Percentiles rank a stretch among this genome's conserved stretches.
These are phyloP conservation scores for Bellardia pandia DNA, from an alignment of 2,888 invertebrate genomes.

Conservation along the genomic window DNA sequence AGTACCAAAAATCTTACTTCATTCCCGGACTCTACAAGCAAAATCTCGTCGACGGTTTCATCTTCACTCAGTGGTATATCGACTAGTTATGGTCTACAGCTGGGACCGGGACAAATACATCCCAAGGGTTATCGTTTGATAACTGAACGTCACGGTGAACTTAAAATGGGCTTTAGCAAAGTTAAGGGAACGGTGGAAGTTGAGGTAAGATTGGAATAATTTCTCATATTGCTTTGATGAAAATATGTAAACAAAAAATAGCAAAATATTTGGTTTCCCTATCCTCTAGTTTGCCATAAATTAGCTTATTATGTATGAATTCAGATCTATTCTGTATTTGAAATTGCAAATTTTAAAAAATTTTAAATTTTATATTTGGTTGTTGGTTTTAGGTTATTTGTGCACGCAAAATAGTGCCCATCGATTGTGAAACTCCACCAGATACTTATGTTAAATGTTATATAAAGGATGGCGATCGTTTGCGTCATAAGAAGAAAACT, in stretches of 20 bases:
- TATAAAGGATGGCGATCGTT: slow-evolving; percentile 93
- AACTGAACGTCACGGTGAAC: slow-evolving; percentile 90
- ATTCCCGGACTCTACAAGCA: slow-evolving; percentile 78
- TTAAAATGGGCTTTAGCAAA: slow-evolving; percentile 94
- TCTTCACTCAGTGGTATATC: slow-evolving; percentile 77
- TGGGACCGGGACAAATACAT: slow-evolving; percentile 93
- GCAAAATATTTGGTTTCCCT: no score
- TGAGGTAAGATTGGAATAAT: slow-evolving; percentile 85
- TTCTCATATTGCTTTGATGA: no score
- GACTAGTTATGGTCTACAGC: slow-evolving; percentile 87
- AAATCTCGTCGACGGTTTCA: slow-evolving; percentile 72
- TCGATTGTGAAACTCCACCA: slow-evolving; percentile 89
- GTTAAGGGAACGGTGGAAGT: slow-evolving; percentile 96
- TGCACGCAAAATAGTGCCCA: slow-evolving; percentile 88
- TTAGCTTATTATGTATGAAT: no score
- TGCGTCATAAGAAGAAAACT: slow-evolving; percentile 96
- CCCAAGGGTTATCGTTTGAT: slow-evolving; percentile 90
- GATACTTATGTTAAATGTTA: slow-evolving; percentile 98
- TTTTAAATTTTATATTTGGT: not conserved
- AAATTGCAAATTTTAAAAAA: no score
- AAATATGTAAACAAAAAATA: no score
- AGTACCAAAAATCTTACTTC: slow-evolving; percentile 70
- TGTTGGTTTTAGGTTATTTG: slow-evolving; percentile 85
- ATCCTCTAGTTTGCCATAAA: no score
- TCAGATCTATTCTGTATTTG: no score